Conservation (phyloP, 2,797 vertebrate species). For the Sebastes trivittatus region DNA sequence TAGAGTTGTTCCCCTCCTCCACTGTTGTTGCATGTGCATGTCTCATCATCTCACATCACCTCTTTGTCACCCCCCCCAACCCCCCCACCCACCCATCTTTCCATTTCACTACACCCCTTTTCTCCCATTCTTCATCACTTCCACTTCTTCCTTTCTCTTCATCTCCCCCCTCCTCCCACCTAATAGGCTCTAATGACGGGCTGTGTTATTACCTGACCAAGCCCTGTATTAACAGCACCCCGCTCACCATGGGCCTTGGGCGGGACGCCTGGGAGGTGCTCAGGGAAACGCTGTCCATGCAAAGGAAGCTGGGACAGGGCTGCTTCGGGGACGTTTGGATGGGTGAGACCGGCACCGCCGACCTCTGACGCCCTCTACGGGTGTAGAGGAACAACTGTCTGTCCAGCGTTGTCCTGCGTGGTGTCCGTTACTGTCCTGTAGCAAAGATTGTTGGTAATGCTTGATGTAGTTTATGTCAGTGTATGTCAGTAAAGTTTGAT, state of each 20-base stretch:
- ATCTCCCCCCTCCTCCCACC: constrained; percentile 34
- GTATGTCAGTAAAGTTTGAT: background rate
- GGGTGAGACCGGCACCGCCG: constrained; percentile 84
- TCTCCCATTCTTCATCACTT: constrained; percentile 16
- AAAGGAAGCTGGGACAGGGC: constrained; percentile 92
- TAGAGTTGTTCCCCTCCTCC: constrained; percentile 23
- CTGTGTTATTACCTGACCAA: constrained; percentile 91
- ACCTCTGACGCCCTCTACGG: constrained; percentile 28
- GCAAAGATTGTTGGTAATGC: background rate
- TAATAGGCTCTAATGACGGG: constrained; percentile 89
- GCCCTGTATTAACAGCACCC: constrained; percentile 86
- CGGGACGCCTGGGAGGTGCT: constrained; percentile 96
- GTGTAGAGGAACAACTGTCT: constrained; percentile 12
- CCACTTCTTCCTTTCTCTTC: background rate
- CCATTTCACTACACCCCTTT: constrained; percentile 7
- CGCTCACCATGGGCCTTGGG: constrained; percentile 93
- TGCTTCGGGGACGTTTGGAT: constrained; percentile 98
- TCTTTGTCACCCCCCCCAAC: constrained; percentile 55
- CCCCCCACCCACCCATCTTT: background rate
- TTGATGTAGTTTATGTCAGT: background rate
- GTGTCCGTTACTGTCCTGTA: constrained; percentile 22
- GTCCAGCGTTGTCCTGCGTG: background rate
- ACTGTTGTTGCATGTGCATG: constrained; percentile 80
- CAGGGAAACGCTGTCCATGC: constrained; percentile 84
- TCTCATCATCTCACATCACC: constrained; percentile 70